Base-by-base conservation (phyloP, 1,140 invertebrate genomes). In the Formica selysi region DNA sequence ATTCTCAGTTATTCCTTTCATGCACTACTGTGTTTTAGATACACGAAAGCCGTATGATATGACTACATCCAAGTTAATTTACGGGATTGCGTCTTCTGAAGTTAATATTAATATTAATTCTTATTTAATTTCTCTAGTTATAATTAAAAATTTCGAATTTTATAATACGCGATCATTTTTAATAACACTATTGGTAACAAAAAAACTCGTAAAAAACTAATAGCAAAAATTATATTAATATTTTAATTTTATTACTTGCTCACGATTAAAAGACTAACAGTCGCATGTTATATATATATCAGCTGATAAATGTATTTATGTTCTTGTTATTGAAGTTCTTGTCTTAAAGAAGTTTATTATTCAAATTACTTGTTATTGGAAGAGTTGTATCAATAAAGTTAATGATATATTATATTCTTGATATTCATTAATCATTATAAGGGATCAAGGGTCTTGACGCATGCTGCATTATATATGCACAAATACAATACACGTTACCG, bases 401-500 rank as follows among this genome's bases (percentile, higher is more conserved):
- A 29, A 11, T 38, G 38, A 38, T 38, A 36, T 4, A 48, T 61
- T 19, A 51, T 16, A 13, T 26, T 32, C 22, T 44, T 22, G 54
- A 83, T 48, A 61, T 36, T 22, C 59, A 3, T 59, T 22, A 71
- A 11, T 29, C 16, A 41, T 6, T 16, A 26, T 16, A 22, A 6
- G 3, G 71, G 11, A 71, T 32, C 19, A 36, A 22, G 0, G 51
- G 3, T 59, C 16, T 51, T 32, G 48, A 41, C 4, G 59, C 38
- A 73, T 89, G 54, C 19, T 48, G 0, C 13, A 54, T 32, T 32
- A 51, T 10, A 19, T 11, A 51, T 19, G 16, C 6, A 57, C n/a
- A 57, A 16, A 64, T 29, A 19, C 38, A 59, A 61, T 76, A 85
- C 51, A 32, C 3, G 84, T 95, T 95, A 97, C 97, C 96, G 93